Evolutionary conservation across 1,140 invertebrate genomes (phyloP).

Genomic region (Asobara japonica): DNA sequence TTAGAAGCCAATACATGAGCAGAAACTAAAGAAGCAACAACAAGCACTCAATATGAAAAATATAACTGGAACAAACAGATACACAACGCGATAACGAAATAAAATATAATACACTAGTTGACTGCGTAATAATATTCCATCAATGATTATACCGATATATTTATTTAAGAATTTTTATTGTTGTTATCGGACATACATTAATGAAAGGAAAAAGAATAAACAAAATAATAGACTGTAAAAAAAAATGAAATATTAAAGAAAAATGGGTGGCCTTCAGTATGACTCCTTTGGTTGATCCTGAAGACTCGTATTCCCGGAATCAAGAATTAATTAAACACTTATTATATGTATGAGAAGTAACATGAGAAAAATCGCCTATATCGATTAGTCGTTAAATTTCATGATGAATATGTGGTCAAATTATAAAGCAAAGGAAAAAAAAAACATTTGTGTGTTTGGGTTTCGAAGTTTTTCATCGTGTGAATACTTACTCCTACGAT

Average conservation of each 20-base stretch:
- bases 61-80: conserved; percentile 28
- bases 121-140: conserved; percentile 62
- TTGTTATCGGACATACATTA: conserved; percentile 62
- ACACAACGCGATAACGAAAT: conserved; percentile 25
- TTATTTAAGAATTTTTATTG: conserved; percentile 66
- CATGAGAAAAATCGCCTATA: conserved; percentile 6
- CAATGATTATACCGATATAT: conserved; percentile 61
- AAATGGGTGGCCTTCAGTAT: conserved; percentile 62
- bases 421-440: too few relatives aligned
- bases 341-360: background rate
- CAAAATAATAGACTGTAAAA: conserved; percentile 59
- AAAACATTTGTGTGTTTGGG: conserved; percentile 5
- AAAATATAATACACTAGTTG: conserved; percentile 50
- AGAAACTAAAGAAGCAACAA: background rate
- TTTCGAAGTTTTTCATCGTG: background rate
- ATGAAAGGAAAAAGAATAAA: conserved; percentile 50
- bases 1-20: background rate
- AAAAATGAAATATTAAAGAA: conserved; percentile 46
- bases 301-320: conserved; percentile 41
- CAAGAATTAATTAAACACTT: conserved; percentile 20
- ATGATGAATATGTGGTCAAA: conserved; percentile 1
- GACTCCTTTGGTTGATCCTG: conserved; percentile 59
- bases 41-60: conserved; percentile 32
- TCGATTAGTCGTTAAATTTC: conserved; percentile 15
- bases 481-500: background rate